Base-by-base conservation (phyloP, 2,888 invertebrate species). In the Entomobrya multifasciata region DNA sequence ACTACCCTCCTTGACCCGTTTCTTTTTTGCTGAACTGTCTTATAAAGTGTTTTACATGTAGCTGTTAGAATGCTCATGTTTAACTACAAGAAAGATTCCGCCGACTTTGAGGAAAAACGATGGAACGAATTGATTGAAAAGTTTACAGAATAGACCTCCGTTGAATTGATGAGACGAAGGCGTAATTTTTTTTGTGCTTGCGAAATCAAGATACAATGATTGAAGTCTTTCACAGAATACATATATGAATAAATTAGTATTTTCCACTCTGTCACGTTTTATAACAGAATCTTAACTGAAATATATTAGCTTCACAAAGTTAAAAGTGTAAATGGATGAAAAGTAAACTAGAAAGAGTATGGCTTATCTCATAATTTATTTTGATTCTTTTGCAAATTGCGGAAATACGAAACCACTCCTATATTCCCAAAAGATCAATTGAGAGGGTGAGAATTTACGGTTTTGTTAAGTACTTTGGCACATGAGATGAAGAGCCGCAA, bases 31-130 rank as follows among this genome's bases (percentile, higher is more conserved):
- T 77, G 67, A 55, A 76, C 77, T 77, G 17, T 81, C 36, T 81
- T 47, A 84, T 84, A 67, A 84, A 77, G 84, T 84, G 67, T 84
- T 84, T 84, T 84, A 84, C 84, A 77, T 77, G 84, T 77, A 84
- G 15, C 67, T 84, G 84, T 84, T 77, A 65, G 77, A 10, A 65
- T 77, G 84, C 25, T 36, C 67, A 25, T 77, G 77, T 77, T 67
- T 25, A 52, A 44, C n/a, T 25, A 36, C 65, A 84, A 83, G 74
- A 83, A 62, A 77, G 41, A 44, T 52, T 76, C 84, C 84, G 84
- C 49, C 30, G 62, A 30, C 30, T 15, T 13, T 13, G 62, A 62
- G 25, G n/a, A 27, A 55, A 13, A 22, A 55, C 30, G 6, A 47
- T 0, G 41, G 65, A 65, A 25, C 49, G 41, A 65, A 77, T 77